phyloP scores from a whole-genome alignment of 2,888 invertebrate species.

The Apotomis turbidana region DNA sequence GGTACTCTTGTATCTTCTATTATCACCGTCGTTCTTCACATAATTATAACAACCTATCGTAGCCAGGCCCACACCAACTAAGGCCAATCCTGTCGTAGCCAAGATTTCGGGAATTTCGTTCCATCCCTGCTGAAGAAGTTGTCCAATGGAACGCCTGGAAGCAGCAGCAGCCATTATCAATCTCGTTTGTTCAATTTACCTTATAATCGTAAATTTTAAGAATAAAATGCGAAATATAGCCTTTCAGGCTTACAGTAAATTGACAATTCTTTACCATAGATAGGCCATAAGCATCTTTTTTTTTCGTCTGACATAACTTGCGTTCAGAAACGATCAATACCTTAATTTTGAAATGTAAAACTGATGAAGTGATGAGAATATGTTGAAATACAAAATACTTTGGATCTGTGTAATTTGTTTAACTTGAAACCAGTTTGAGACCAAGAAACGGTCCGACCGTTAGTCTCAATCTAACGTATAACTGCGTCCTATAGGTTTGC shows the following conservation, averaged over 20 bases:
- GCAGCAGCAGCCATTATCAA: conserved; percentile 62
- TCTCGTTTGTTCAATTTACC: conserved; percentile 16
- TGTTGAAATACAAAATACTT: too few relatives aligned
- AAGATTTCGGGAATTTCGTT: conserved; percentile 89
- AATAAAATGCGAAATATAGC: not conserved
- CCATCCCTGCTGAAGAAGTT: conserved; percentile 79
- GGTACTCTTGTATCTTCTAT: conserved; percentile 85
- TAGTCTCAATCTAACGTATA: too few relatives aligned
- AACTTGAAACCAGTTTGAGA: too few relatives aligned
- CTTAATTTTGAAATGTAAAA: too few relatives aligned
- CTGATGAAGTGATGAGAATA: too few relatives aligned
- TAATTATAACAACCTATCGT: conserved; percentile 77
- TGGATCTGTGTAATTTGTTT: too few relatives aligned
- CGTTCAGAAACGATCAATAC: conserved; percentile 1
- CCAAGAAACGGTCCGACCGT: too few relatives aligned
- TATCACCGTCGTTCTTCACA: conserved; percentile 85
- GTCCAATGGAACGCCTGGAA: conserved; percentile 66
- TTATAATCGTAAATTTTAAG: conserved; percentile 21
- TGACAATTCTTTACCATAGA: not conserved
- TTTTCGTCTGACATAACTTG: not conserved
- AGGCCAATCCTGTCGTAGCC: conserved; percentile 82
- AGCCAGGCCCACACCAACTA: conserved; percentile 83
- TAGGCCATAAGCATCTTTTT: conserved; percentile 5
- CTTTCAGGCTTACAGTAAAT: not conserved
- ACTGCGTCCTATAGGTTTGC: too few relatives aligned